Evolutionary conservation across 2,888 invertebrate species (phyloP), one percentile per base, ranked within the genome.

Genomic region (Crossocerus cetratus): DNA sequence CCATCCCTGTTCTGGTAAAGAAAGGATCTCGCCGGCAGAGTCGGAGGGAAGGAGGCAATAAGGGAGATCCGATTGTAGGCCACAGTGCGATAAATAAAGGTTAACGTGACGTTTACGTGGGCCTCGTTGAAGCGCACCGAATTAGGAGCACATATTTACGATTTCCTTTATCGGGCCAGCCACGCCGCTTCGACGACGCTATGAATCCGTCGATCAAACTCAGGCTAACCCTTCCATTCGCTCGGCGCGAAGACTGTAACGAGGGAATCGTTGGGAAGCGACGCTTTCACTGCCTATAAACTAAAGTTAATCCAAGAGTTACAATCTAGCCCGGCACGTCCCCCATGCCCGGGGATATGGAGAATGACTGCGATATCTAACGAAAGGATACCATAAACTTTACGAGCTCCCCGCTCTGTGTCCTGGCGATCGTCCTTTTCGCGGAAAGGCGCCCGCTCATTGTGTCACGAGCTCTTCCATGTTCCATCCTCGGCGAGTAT

Each of bases 301-400:
- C 70, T 67, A 73, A 70, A 70, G 67, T 63, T 69, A 68, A 76
- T 70, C 67, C 67, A 43, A 59, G 57, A 59, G 49, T 69, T 32
- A 32, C 32, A 32, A 32, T 32, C 32, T 32, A 32, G 65, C 60
- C 57, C 18, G 23, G 14, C 3, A 42, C 16, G 14, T 23, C 16
- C 23, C 5, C 18, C 1, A 21, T 4, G 18, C 63, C 22, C 5
- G 5, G 4, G 32, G 16, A 49, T 16, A 49, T 49, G n/a, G 49
- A 16, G 45, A 42, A 42, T 23, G 55, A 59, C 72, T 67, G 68
- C 71, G 67, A 77, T 77, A 76, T 72, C 65, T 74, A 80, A 76
- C 67, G 64, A 71, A 59, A 76, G 76, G 73, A 65, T 69, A 61
- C 65, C 62, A 67, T 78, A 77, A 78, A 81, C 62, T 78, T 80